Base-by-base conservation (phyloP, 2,113 vertebrate genomes). In the Colossoma macropomum region DNA sequence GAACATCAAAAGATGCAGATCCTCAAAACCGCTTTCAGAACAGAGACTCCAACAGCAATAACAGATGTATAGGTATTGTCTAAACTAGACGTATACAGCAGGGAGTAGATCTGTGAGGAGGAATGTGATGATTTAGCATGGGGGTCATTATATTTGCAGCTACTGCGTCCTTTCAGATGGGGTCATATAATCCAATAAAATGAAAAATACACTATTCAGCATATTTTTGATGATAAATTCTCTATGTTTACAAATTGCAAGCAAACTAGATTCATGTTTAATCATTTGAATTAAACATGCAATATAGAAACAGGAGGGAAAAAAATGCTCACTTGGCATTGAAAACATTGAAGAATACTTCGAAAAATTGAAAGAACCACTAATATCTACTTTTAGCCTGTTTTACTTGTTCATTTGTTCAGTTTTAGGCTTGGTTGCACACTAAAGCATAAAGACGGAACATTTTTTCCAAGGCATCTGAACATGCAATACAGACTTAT, bases 1-100 rank as follows among this genome's bases (percentile, higher is more conserved):
- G 41, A 69, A 80, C 71, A 79, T 30, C 90, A 93, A 91, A 81
- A 90, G 85, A 91, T 90, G 92, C 91, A 91, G 69, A 72, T 60
- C 30, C 52, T 60, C 30, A 79, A 45, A 84, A 86, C 78, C 86
- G 88, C 87, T 85, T 86, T 84, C 19, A 45, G 25, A 77, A 77
- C 10, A 32, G 27, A 60, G 9, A 75, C 30, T 50, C 11, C 27
- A 72, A 56, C 50, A 34, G 77, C 12, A 60, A 34, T 30, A 27
- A 69, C 65, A 69, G 52, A 32, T 75, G 65, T 62, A 56, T 62
- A 84, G 19, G 27, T 21, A 7, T 70, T 80, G 28, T 62, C 48
- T 70, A 32, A 21, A 73, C 60, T 72, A 34, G 48, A 77, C 52
- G 63, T 12, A n/a, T 86, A 60, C 85, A 86, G 85, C 80, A 79